Percentiles rank a stretch among this genome's conserved stretches.
phyloP scores from a whole-genome alignment of 2,797 vertebrate species.

The Graptemys geographica region DNA sequence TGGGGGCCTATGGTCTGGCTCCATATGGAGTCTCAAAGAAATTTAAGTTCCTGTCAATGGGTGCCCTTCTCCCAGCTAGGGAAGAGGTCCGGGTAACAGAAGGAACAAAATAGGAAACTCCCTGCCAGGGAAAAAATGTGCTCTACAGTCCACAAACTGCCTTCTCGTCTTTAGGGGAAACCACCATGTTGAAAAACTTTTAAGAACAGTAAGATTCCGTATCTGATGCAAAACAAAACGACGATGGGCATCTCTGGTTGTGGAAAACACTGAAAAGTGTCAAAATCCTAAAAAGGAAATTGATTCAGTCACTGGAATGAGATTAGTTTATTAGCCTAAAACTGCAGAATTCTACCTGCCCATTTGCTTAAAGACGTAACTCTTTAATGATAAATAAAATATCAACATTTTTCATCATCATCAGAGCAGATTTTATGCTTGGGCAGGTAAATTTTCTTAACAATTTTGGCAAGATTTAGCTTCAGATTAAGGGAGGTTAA shows the following conservation, averaged over 20 bases:
- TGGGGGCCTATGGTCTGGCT: not conserved
- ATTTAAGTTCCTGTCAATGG: not conserved
- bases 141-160: not conserved
- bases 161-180: not conserved
- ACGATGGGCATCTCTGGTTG: rapidly evolving
- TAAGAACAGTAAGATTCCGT: not conserved
- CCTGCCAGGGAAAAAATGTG: not conserved
- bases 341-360: not conserved
- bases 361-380: not conserved
- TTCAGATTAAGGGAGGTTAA: not conserved
- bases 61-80: not conserved
- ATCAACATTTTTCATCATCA: not conserved
- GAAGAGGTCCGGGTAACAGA: not conserved
- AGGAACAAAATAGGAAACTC: not conserved
- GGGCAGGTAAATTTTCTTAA: not conserved
- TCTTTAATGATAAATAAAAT: not conserved
- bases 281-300: not conserved
- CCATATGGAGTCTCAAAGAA: rapidly evolving
- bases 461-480: not conserved
- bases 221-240: not conserved
- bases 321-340: not conserved
- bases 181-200: not conserved
- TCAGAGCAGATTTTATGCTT: not conserved
- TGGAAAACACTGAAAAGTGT: not conserved
- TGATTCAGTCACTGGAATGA: not conserved